Evolutionary conservation across 2,113 vertebrate species (phyloP), one percentile per base, ranked within the genome.

Genomic region (Spermophilus dauricus): DNA sequence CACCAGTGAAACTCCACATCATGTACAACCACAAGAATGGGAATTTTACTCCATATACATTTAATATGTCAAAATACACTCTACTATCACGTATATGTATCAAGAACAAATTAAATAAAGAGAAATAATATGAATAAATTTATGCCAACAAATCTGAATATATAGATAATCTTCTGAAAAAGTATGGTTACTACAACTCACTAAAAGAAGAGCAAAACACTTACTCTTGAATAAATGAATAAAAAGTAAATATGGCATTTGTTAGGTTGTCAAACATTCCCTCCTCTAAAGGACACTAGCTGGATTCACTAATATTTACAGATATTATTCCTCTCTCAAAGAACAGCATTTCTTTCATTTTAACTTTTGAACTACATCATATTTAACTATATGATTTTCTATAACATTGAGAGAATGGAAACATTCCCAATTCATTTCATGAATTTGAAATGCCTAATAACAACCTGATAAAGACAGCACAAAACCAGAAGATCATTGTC

Each of bases 141-240:
- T 89, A 75, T 65, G 48, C 5, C 18, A 91, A n/a, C 16, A 80
- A 67, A 84, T 28, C 22, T 83, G 85, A 94, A 69, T 53, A 90
- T 58, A 30, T 89, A 83, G 22, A 89, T 69, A 48, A 69, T 91
- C 95, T 93, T 96, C 45, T 84, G 91, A 45, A 37, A 93, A 90
- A 84, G 28, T 87, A 39, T 39, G 70, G 18, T 86, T 70, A 84
- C 26, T 76, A 86, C 14, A 81, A 90, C 30, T 67, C 61, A 76
- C 32, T 45, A 14, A 96, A 96, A 58, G 12, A 89, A 85, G 17
- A 92, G 18, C 45, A 82, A 96, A 87, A 82, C 5, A 20, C 0
- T 39, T 86, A 86, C 18, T 58, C 20, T 58, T 58, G 56, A 58
- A 58, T 58, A 24, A 67, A 86, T 86, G 48, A 95, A 91, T 73